phyloP scores from a whole-genome alignment of 2,797 vertebrate species.

The Pitangus sulphuratus region DNA sequence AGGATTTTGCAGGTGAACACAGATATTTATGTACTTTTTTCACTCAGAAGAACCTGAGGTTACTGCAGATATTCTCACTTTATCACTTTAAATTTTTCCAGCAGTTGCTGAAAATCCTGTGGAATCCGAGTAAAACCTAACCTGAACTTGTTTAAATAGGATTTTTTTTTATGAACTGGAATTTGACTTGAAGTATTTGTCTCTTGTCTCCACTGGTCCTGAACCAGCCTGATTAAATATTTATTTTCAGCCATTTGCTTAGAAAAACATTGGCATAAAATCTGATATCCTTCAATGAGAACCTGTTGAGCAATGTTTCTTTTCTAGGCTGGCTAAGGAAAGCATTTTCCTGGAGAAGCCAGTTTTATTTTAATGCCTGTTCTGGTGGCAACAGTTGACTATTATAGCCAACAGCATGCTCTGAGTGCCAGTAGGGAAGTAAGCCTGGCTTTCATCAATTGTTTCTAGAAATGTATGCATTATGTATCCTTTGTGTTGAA shows the following conservation, averaged over 20 bases:
- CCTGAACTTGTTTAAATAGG: not conserved
- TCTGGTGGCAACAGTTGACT: not conserved
- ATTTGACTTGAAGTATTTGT: not conserved
- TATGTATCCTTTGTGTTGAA: not conserved
- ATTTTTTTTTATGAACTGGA: not conserved
- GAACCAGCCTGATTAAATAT: not conserved
- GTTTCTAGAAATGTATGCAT: not conserved
- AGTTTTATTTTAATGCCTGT: not conserved
- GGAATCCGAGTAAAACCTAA: not conserved
- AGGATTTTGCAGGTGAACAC: not conserved
- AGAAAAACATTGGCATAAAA: constrained; percentile 14
- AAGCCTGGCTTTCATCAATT: not conserved
- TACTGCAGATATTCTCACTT: not conserved
- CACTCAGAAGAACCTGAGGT: not conserved
- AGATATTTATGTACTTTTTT: not conserved
- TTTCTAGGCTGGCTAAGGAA: not conserved
- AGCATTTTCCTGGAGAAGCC: not conserved
- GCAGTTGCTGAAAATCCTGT: not conserved
- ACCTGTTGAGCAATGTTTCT: not conserved
- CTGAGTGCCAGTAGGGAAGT: not conserved
- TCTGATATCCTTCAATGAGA: not conserved
- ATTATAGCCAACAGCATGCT: not conserved
- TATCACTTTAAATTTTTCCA: not conserved
- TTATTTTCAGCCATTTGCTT: not conserved
- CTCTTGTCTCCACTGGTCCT: not conserved